phyloP scores from a whole-genome alignment of 2,797 vertebrate genomes.

The Dromococcyx pavoninus region DNA sequence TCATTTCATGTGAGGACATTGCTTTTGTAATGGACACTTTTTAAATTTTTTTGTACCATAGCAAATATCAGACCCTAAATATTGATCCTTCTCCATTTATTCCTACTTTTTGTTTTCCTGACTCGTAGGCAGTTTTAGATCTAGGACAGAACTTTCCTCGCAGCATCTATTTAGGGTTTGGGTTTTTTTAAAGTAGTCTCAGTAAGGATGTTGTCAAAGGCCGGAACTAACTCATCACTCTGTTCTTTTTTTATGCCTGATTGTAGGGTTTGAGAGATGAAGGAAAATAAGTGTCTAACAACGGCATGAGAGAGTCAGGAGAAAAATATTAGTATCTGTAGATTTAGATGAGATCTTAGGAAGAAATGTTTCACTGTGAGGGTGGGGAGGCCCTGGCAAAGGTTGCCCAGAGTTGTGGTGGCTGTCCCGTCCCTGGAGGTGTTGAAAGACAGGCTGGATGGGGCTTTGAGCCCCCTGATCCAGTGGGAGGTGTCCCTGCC shows the following conservation, averaged over 20 bases:
- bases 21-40: background rate
- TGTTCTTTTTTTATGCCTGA: background rate
- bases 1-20: background rate
- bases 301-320: background rate
- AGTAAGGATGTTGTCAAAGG: background rate
- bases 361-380: too few species aligned
- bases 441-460: too few species aligned
- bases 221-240: background rate
- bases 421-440: too few species aligned
- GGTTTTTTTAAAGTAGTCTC: background rate
- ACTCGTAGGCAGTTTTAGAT: background rate
- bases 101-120: background rate
- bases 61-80: background rate
- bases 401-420: too few species aligned
- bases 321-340: background rate
- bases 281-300: background rate
- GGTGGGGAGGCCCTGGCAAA: too few species aligned
- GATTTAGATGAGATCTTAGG: too few species aligned
- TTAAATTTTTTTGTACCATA: background rate
- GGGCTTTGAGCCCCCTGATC: too few species aligned
- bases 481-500: too few species aligned
- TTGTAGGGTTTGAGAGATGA: background rate
- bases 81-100: background rate
- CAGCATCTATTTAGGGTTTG: background rate
- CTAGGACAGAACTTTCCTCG: background rate